Conservation (phyloP, 2,888 invertebrate species). For the Fragum sueziense region DNA sequence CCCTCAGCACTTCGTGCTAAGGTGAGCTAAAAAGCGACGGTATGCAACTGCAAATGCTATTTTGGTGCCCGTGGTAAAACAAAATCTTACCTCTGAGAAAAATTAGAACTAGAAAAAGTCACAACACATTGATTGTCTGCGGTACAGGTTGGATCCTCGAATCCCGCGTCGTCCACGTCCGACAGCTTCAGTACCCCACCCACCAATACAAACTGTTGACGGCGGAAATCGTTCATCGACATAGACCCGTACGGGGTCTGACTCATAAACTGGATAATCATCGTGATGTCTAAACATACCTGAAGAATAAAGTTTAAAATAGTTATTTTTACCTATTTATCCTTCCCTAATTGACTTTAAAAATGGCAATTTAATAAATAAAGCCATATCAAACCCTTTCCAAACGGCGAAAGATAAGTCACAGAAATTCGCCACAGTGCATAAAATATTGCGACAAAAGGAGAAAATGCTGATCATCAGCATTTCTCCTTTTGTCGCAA, state of each 20-base stretch:
- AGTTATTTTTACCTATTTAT: no score
- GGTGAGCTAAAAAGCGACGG: no score
- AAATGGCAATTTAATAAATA: no score
- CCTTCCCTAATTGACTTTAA: no score
- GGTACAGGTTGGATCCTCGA: conserved; percentile 78
- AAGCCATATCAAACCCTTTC: no score
- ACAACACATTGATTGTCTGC: conserved; percentile 67
- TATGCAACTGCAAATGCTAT: no score
- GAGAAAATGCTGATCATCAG: background rate
- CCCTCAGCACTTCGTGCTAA: no score
- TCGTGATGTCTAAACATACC: conserved; percentile 77
- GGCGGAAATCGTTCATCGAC: conserved; percentile 83
- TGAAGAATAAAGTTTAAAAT: conserved; percentile 61
- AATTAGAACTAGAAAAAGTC: conserved; percentile 70
- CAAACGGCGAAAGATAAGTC: no score
- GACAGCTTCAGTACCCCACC: conserved; percentile 82
- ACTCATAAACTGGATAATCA: conserved; percentile 81
- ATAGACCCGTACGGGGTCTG: conserved; percentile 82
- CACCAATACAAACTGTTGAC: conserved; percentile 84
- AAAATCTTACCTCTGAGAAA: conserved; percentile 64
- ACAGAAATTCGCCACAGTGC: no score
- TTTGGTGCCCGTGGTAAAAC: no score
- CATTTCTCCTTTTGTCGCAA: background rate
- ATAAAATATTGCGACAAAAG: background rate
- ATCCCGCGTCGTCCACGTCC: conserved; percentile 83